Conservation (phyloP, 1,140 invertebrate species). For the Phymastichus coffea region DNA sequence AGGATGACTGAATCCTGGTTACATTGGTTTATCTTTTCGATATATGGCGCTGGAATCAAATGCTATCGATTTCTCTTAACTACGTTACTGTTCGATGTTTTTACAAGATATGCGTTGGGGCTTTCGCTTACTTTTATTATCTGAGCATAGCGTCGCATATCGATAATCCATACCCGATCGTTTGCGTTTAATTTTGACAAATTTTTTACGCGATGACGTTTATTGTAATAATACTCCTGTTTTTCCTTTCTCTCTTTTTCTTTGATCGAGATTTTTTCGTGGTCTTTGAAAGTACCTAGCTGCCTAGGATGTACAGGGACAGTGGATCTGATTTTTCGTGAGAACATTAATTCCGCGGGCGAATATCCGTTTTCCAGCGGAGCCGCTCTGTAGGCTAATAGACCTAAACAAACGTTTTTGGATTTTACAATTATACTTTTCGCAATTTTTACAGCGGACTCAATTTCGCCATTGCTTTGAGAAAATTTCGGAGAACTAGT, state of each 20-base stretch:
- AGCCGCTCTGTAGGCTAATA: too few relatives aligned
- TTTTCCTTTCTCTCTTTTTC: too few relatives aligned
- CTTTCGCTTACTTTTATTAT: not conserved
- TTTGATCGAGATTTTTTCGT: not conserved
- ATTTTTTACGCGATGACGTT: constrained; percentile 23
- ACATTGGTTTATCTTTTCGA: too few relatives aligned
- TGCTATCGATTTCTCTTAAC: not conserved
- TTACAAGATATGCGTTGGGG: constrained; percentile 3
- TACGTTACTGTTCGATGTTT: not conserved
- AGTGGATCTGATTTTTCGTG: not conserved
- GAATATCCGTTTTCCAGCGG: too few relatives aligned
- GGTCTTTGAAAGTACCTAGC: not conserved
- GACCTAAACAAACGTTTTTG: constrained; percentile 17
- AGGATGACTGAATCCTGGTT: too few relatives aligned
- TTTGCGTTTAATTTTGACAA: not conserved
- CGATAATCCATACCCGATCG: constrained; percentile 15
- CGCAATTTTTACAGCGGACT: constrained; percentile 35
- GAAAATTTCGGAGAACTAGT: constrained; percentile 36
- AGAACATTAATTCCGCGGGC: constrained; percentile 21
- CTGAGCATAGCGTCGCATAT: constrained; percentile 5
- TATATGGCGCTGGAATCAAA: not conserved
- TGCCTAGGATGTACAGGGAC: not conserved
- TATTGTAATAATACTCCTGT: constrained; percentile 23
- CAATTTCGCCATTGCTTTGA: constrained; percentile 39
- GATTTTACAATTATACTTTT: constrained; percentile 38